Conservation (phyloP, 2,888 invertebrate genomes). For the Oxycera nigricornis region DNA sequence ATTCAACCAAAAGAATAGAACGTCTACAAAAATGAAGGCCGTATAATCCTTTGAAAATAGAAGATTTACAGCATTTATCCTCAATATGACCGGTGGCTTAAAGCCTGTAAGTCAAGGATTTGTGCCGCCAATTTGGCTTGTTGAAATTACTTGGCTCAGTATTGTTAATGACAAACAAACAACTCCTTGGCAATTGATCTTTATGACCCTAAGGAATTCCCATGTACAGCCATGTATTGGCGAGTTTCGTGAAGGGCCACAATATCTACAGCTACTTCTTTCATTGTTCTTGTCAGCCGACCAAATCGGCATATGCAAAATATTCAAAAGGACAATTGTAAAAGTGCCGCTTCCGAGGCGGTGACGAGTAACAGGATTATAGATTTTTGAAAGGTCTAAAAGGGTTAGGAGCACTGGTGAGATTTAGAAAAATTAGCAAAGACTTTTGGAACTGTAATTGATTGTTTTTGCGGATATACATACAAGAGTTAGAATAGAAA, state of each 20-base stretch:
- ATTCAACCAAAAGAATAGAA: no score
- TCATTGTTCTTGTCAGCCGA: background rate
- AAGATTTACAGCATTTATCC: conserved; percentile 23
- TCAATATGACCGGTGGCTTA: conserved; percentile 22
- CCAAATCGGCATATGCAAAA: background rate
- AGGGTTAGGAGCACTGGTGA: background rate
- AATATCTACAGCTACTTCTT: background rate
- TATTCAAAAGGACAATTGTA: conserved; percentile 20
- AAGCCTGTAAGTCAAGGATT: conserved; percentile 31
- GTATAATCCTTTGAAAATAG: conserved; percentile 29
- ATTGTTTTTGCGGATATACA: conserved; percentile 39
- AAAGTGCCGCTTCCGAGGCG: conserved; percentile 35
- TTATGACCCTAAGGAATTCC: conserved; percentile 28
- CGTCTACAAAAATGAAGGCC: background rate
- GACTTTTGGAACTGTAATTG: conserved; percentile 28
- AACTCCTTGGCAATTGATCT: conserved; percentile 26
- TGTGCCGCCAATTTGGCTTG: conserved; percentile 14
- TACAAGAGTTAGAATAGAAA: background rate
- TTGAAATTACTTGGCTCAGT: background rate
- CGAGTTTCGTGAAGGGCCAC: background rate
- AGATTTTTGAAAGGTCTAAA: conserved; percentile 40
- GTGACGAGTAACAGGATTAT: conserved; percentile 42
- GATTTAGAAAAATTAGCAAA: conserved; percentile 41
- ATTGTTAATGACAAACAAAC: conserved; percentile 38
- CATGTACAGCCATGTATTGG: background rate